phyloP scores from a whole-genome alignment of 2,113 vertebrate species.

The Ameiurus melas region DNA sequence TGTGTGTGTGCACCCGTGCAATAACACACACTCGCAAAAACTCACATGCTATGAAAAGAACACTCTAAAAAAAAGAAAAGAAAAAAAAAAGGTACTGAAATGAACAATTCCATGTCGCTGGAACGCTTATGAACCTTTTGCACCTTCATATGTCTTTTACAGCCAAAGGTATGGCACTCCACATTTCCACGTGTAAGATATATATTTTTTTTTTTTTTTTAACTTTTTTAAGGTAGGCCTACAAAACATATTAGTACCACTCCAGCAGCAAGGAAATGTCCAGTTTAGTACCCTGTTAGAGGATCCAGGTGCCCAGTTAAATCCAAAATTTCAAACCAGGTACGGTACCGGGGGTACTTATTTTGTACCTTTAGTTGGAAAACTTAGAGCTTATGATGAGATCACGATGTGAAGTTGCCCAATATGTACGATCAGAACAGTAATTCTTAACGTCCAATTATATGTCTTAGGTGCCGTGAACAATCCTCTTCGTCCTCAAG shows the following conservation, averaged over 20 bases:
- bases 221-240: no score
- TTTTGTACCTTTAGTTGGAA: neutral
- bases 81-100: neutral
- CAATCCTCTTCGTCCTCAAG: neutral
- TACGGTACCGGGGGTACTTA: neutral
- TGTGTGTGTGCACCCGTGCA: neutral
- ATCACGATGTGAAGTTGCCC: no score
- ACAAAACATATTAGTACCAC: neutral
- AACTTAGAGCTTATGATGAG: neutral
- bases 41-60: neutral
- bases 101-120: neutral
- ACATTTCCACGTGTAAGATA: neutral
- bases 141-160: neutral
- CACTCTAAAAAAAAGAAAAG: neutral
- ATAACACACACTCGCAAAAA: neutral
- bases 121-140: neutral
- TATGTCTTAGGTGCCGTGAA: neutral
- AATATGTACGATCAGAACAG: neutral
- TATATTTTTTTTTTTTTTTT: no score
- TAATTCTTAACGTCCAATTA: neutral
- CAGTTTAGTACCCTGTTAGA: neutral
- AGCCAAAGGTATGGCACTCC: neutral
- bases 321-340: neutral
- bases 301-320: neutral
- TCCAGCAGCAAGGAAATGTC: neutral